Base-by-base conservation (phyloP, 2,888 invertebrate genomes). In the Spisula subtruncata region DNA sequence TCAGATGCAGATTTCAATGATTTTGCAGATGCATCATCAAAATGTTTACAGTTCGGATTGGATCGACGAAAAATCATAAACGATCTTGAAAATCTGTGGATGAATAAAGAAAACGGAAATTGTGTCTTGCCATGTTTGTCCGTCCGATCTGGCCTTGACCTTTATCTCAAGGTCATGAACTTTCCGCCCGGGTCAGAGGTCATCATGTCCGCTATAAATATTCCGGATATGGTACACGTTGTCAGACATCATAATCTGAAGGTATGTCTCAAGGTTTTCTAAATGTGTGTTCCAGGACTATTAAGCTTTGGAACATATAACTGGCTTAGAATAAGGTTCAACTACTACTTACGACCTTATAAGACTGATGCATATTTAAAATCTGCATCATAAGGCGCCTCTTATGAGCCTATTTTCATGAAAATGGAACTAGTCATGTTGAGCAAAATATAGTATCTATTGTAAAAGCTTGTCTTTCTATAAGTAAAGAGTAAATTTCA, bases 171-270 rank as follows among this genome's bases (percentile, higher is more conserved):
- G 89, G 95, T 94, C 41, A 95, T 94, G 92, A 91, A 94, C 51
- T 97, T 96, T 90, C 96, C 96, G 6, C 92, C 92, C n/a, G 96
- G 96, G 54, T 96, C 96, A 83, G 97, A 97, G 93, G 93, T 97
- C 86, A 96, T 97, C 83, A 96, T 97, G 96, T 96, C 97, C 5
- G 97, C 97, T 51, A 95, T 97, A 35, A 97, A 97, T 93, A 97
- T 97, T 88, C 96, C 97, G 10, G 96, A 96, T 91, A 96, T 97
- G 96, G 94, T 94, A 0, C 88, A 87, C 2, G 95, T 97, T 41
- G 94, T 96, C 0, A 93, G 93, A 84, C 94, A 95, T 81, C 96
- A 97, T 90, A 92, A 94, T 10, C 93, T 97, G 8, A 94, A 94
- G 93, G 94, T 94, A 81, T 20, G 81, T 41, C n/a, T 56, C 20